These are phyloP conservation scores for Philonicus albiceps DNA, from an alignment of 2,888 invertebrate genomes.

Conservation along the genomic window DNA sequence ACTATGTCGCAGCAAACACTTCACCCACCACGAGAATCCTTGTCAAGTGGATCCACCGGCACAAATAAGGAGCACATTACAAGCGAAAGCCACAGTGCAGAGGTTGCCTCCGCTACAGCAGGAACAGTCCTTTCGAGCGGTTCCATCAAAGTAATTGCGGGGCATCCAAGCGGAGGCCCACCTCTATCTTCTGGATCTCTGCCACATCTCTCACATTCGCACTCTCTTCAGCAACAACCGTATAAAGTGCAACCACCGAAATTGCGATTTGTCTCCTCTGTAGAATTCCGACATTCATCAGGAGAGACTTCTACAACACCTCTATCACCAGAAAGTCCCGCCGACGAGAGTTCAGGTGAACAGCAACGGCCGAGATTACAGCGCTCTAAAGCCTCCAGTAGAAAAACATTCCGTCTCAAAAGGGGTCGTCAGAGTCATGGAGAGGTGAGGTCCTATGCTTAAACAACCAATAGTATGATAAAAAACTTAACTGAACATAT, in stretches of 20 bases:
- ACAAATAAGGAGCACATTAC: constrained; percentile 62
- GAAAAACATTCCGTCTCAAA: constrained; percentile 89
- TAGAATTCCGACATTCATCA: constrained; percentile 81
- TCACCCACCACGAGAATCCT: constrained; percentile 66
- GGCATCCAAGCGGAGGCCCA: constrained; percentile 51
- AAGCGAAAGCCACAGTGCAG: constrained; percentile 62
- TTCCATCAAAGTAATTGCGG: constrained; percentile 51
- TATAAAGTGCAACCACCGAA: constrained; percentile 69
- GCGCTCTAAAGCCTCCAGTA: constrained; percentile 90
- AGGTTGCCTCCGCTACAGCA: constrained; percentile 55
- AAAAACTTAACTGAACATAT: background rate
- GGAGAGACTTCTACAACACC: constrained; percentile 81
- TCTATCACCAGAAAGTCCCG: constrained; percentile 76
- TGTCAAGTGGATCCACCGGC: constrained; percentile 70
- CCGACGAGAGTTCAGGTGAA: constrained; percentile 73
- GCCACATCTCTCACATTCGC: constrained; percentile 64
- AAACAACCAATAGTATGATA: background rate
- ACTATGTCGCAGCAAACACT: constrained; percentile 63
- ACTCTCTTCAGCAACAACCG: constrained; percentile 61
- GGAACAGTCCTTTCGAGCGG: constrained; percentile 44
- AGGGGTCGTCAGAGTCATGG: constrained; percentile 77
- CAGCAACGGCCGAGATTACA: constrained; percentile 75
- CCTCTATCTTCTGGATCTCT: constrained; percentile 58
- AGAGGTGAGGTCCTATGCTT: constrained; percentile 67
- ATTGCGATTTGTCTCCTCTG: constrained; percentile 81